phyloP scores from a whole-genome alignment of 2,888 invertebrate species.

The Hybos culiciformis region DNA sequence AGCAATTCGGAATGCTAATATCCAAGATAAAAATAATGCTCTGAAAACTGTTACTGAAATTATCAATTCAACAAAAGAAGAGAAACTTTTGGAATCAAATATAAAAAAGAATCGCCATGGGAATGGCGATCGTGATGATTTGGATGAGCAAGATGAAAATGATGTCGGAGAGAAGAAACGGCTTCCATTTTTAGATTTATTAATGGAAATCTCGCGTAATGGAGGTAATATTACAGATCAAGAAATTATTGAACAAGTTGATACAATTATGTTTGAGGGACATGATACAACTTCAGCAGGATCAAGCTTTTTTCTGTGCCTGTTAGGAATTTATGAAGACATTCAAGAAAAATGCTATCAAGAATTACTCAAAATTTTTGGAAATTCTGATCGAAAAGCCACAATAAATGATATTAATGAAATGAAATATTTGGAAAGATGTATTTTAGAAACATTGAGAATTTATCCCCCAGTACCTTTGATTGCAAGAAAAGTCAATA shows the following conservation, averaged over 20 bases:
- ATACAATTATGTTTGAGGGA: slow-evolving; percentile 82
- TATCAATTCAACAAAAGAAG: too few species aligned
- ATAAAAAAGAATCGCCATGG: slow-evolving; percentile 43
- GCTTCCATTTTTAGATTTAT: slow-evolving; percentile 74
- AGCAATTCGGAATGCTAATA: slow-evolving; percentile 32
- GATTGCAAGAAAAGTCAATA: slow-evolving; percentile 56
- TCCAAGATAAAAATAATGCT: slow-evolving; percentile 34
- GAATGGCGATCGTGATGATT: slow-evolving; percentile 60
- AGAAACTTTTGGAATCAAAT: too few species aligned
- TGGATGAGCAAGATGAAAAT: slow-evolving; percentile 68
- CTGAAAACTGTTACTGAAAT: slow-evolving; percentile 31
- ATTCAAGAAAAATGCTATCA: slow-evolving; percentile 63
- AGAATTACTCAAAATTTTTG: slow-evolving; percentile 62
- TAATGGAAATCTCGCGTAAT: slow-evolving; percentile 72
- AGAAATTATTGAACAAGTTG: slow-evolving; percentile 76
- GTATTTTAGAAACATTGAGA: slow-evolving; percentile 61
- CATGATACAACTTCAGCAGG: slow-evolving; percentile 78
- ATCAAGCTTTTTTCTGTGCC: slow-evolving; percentile 71
- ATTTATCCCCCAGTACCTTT: slow-evolving; percentile 69
- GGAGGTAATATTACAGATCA: slow-evolving; percentile 56
- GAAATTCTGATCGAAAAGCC: slow-evolving; percentile 59
- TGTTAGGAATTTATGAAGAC: slow-evolving; percentile 67
- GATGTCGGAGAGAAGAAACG: slow-evolving; percentile 73
- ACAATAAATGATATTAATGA: slow-evolving; percentile 64
- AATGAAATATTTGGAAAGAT: slow-evolving; percentile 71